phyloP scores from a whole-genome alignment of 2,113 vertebrate genomes.

The Podarcis muralis region DNA sequence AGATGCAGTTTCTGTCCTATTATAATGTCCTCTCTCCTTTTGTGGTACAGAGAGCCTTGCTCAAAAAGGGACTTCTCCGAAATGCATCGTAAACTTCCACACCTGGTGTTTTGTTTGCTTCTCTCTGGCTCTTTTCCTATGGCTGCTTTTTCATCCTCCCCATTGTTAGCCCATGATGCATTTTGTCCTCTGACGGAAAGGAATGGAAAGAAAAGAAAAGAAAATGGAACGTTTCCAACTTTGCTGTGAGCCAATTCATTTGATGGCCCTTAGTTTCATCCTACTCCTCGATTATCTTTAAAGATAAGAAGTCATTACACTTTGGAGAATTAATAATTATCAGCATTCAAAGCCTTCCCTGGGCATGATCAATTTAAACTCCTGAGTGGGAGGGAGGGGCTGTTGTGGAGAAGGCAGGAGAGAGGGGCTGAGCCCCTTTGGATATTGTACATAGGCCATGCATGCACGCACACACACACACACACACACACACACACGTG shows the following conservation, averaged over 20 bases:
- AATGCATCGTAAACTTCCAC: neutral
- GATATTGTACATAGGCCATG: neutral
- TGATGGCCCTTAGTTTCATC: neutral
- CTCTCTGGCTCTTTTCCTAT: neutral
- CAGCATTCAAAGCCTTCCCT: accelerated
- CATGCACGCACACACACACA: neutral
- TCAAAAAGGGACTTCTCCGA: neutral
- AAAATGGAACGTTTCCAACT: neutral
- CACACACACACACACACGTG: slow-evolving; percentile 1
- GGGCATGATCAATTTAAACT: neutral
- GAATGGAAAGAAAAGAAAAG: neutral
- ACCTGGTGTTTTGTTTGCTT: neutral
- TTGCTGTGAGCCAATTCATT: neutral
- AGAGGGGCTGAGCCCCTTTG: neutral
- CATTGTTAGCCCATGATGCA: neutral
- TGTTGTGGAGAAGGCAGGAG: neutral
- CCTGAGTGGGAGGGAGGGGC: neutral
- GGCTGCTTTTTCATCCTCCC: neutral
- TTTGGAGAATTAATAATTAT: neutral
- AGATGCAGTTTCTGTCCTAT: neutral
- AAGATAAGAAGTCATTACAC: slow-evolving; percentile 11
- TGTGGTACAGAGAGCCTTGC: neutral
- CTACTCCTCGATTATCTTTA: neutral
- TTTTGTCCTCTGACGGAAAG: neutral
- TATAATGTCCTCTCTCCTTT: neutral